Base-by-base conservation (phyloP, 2,113 vertebrate genomes). In the Monarcha castaneiventris region DNA sequence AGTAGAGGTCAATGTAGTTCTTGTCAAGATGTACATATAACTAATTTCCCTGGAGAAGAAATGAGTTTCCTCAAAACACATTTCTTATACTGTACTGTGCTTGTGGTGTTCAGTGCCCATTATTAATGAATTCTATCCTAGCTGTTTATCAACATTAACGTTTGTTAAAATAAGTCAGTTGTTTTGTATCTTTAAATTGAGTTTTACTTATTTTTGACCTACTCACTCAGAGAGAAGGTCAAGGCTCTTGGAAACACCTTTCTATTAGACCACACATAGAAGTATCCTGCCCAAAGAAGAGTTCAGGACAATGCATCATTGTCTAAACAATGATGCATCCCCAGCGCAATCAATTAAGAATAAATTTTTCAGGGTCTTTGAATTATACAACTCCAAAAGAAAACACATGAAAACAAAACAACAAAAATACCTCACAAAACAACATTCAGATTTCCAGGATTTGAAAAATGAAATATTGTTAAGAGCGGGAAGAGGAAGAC, bases 41-140 rank as follows among this genome's bases (percentile, higher is more conserved):
- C 12, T 51, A 15, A 74, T 44, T 48, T 69, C 27, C 66, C 6
- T 30, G n/a, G 18, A 87, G 21, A 37, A 62, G 21, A 80, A 76
- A 62, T 22, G 11, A 43, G 7, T 20, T 56, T 78, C 18, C 41
- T 81, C 41, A 46, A 77, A 72, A 26, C 46, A 33, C 19, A 78
- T 14, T 61, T 66, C 54, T 87, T 41, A 13, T 1, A 48, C 37
- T 46, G 25, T 18, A 23, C 23, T 39, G 35, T 55, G 23, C 6
- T 55, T 71, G 27, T 27, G 8, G 13, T 48, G 27, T 44, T 68
- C 1, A 0, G 23, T 63, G 13, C 16, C 17, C 4, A 0, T 43
- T 66, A 55, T 39, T 81, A 74, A 84, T 4, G 6, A 44, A 27
- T 37, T 69, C 23, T 30, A 32, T 18, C 30, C 29, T 6, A 48